Base-by-base conservation (phyloP, 2,797 vertebrate species). In the Rhinogobio ventralis region DNA sequence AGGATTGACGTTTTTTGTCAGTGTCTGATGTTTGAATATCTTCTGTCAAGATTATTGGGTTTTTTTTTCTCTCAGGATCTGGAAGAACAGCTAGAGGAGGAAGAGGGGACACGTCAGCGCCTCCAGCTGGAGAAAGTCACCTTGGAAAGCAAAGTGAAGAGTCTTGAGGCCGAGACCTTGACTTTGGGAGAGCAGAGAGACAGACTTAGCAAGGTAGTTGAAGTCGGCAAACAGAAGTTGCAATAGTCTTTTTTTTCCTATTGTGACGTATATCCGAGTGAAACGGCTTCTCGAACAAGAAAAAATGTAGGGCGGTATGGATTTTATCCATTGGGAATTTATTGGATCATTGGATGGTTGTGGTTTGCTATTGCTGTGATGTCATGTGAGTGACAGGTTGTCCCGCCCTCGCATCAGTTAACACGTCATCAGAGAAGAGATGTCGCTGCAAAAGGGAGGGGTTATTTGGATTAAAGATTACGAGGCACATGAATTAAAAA, bases 51-150 rank as follows among this genome's bases (percentile, higher is more conserved):
- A 42, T 46, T 10, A 42, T 4, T 62, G 28, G n/a, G n/a, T n/a
- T n/a, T 71, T 55, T 75, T 1, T 76, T 30, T 57, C 25, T 28
- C 5, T 20, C 88, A 98, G 97, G 97, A 98, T 89, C 92, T 98
- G 66, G 97, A 98, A 90, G 95, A 95, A 85, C 97, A 98, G 89
- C 89, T 98, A 13, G 97, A 98, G 86, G 97, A 97, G 30, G 97
- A 98, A 88, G 97, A 98, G 86, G 95, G 94, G 15, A 94, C 96
- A 0, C 91, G 96, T 79, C 97, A 98, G 94, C 96, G 97, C 89
- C 95, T 98, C 88, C 96, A 97, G 88, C 93, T 98, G 88, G 97
- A 98, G 91, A 98, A 96, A 87, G 97, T 98, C 72, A 95, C 95
- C 1, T 91, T 96, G 0, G 97, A 98, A 90, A 95, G 95, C 13